Conservation (phyloP, 2,113 vertebrate species). For the Arothron firmamentum region DNA sequence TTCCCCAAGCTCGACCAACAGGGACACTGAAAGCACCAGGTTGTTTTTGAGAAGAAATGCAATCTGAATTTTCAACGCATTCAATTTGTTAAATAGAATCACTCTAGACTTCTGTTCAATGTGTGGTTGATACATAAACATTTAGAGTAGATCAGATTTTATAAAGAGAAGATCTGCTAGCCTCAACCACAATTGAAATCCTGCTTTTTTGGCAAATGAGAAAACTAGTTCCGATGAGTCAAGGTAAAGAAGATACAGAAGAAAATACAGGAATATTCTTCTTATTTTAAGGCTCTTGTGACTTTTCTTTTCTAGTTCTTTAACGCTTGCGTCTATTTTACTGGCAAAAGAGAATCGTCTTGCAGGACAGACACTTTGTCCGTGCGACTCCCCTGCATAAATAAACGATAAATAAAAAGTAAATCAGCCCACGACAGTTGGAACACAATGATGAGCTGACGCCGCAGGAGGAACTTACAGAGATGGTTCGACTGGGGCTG, state of each 20-base stretch:
- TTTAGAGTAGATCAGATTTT: background rate
- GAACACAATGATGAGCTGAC: slow-evolving; percentile 8
- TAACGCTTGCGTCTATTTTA: background rate
- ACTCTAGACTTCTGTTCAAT: slow-evolving; percentile 30
- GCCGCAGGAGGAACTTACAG: slow-evolving; percentile 79
- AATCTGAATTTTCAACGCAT: slow-evolving; percentile 32
- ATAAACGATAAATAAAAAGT: slow-evolving; percentile 43
- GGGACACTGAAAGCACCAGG: slow-evolving; percentile 19
- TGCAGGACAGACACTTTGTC: slow-evolving; percentile 36
- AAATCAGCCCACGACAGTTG: slow-evolving; percentile 17
- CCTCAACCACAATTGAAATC: slow-evolving; percentile 47
- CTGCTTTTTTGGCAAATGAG: slow-evolving; percentile 15
- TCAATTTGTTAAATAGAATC: slow-evolving; percentile 28
- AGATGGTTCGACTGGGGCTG: slow-evolving; percentile 91
- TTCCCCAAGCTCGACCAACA: slow-evolving; percentile 14
- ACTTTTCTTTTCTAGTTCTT: background rate
- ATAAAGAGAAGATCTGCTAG: background rate
- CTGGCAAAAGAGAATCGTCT: slow-evolving; percentile 25
- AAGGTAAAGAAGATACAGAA: slow-evolving; percentile 34
- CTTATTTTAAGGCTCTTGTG: background rate
- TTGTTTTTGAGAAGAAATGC: slow-evolving; percentile 4
- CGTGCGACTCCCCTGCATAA: slow-evolving; percentile 44
- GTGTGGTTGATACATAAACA: slow-evolving; percentile 18
- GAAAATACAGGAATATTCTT: background rate
- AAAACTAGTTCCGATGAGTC: slow-evolving; percentile 55